These are phyloP conservation scores for Athalia cordata DNA, from an alignment of 2,888 invertebrate genomes.

Conservation along the genomic window DNA sequence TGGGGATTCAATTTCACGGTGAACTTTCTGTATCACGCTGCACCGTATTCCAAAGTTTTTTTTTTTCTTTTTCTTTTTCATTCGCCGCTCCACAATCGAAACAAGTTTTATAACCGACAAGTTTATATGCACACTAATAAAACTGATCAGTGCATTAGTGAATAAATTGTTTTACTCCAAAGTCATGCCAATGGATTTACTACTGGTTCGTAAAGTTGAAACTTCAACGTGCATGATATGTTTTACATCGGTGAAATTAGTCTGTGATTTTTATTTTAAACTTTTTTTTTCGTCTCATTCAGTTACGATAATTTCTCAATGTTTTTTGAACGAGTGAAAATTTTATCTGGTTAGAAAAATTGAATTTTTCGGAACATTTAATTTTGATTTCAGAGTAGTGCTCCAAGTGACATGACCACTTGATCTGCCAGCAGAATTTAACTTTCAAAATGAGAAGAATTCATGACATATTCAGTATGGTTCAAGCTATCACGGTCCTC, in stretches of 20 bases:
- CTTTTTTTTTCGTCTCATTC: neutral
- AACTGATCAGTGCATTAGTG: neutral
- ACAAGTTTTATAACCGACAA: neutral
- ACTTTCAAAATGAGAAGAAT: constrained; percentile 78
- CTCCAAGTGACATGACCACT: constrained; percentile 67
- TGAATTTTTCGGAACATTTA: neutral
- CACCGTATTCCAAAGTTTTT: neutral
- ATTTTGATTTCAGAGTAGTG: constrained; percentile 54
- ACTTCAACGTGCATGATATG: neutral
- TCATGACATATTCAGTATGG: constrained; percentile 80
- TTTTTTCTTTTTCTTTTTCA: neutral
- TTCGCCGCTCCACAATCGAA: neutral
- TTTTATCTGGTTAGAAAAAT: neutral
- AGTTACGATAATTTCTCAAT: neutral
- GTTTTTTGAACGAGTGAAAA: neutral
- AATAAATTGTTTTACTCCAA: neutral
- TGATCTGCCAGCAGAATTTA: constrained; percentile 57
- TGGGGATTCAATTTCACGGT: constrained; percentile 20
- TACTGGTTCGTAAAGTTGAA: constrained; percentile 20
- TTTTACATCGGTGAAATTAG: neutral
- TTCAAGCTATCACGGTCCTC: constrained; percentile 90
- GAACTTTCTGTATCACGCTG: neutral
- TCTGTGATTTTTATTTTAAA: neutral
- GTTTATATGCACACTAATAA: neutral
- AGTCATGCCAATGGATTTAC: constrained; percentile 31